Evolutionary conservation across 2,797 vertebrate species (phyloP).

Genomic region (Poeciliopsis turneri): DNA sequence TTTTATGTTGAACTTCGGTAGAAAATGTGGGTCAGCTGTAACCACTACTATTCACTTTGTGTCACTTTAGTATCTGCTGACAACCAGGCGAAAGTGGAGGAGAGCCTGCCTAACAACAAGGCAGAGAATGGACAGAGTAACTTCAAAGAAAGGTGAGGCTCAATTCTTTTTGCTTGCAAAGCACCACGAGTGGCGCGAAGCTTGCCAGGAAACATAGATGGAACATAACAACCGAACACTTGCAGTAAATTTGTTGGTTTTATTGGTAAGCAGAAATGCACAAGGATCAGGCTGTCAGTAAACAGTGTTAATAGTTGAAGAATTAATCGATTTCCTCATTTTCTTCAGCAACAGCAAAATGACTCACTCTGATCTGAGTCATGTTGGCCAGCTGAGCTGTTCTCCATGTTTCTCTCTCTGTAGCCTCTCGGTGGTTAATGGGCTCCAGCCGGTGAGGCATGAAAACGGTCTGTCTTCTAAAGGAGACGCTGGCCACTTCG

Average conservation of each 20-base stretch:
- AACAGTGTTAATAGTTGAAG: conserved; percentile 26
- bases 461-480: conserved; percentile 89
- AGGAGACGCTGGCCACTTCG: conserved; percentile 73
- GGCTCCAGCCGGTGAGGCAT: conserved; percentile 85
- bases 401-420: conserved; percentile 31
- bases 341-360: conserved; percentile 14
- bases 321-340: conserved; percentile 26
- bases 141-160: conserved; percentile 72
- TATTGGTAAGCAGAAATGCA: conserved; percentile 37
- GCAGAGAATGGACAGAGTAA: conserved; percentile 62
- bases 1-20: not conserved
- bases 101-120: conserved; percentile 62
- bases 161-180: conserved; percentile 11
- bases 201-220: conserved; percentile 24
- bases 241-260: conserved; percentile 46
- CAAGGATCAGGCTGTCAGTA: conserved; percentile 11
- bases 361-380: conserved; percentile 52
- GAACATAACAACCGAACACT: conserved; percentile 22
- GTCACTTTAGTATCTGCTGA: conserved; percentile 68
- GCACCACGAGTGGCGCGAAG: conserved; percentile 38
- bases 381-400: conserved; percentile 29
- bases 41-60: conserved; percentile 17
- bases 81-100: conserved; percentile 69
- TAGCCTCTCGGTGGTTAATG: conserved; percentile 83
- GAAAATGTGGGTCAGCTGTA: conserved; percentile 3